A percentile compares a stretch with the other conserved stretches of the same genome.
phyloP scores from a whole-genome alignment of 1,140 invertebrate genomes.

The Phenacoccus solenopsis region DNA sequence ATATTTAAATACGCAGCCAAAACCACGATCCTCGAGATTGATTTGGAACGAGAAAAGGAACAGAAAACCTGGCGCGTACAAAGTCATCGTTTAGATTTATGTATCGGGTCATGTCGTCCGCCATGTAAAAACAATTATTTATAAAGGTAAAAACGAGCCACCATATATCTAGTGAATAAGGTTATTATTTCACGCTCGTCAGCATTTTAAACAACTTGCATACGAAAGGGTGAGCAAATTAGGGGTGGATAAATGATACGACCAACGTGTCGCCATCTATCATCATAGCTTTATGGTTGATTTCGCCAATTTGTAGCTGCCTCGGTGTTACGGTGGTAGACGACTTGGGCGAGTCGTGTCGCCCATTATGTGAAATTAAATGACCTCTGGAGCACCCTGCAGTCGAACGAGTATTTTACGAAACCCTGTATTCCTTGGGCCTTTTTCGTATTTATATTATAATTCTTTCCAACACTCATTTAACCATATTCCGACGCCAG shows the following conservation, averaged over 20 bases:
- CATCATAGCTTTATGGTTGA: background rate
- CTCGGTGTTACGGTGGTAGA: no score
- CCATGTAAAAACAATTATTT: background rate
- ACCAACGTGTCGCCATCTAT: no score
- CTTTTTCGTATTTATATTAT: background rate
- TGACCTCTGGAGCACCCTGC: no score
- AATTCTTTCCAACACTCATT: slow-evolving; percentile 2
- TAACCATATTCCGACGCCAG: background rate
- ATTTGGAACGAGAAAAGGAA: no score
- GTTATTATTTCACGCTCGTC: background rate
- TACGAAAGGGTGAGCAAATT: background rate
- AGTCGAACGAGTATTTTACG: no score
- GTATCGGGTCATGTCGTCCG: background rate
- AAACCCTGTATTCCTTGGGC: background rate
- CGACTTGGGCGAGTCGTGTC: no score
- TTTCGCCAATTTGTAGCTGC: no score
- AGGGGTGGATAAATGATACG: background rate
- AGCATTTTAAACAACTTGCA: background rate
- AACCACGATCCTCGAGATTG: no score
- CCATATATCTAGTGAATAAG: background rate
- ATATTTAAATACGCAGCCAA: no score
- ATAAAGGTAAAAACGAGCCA: background rate
- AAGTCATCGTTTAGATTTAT: slow-evolving; percentile 3
- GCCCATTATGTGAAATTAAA: no score
- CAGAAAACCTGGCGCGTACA: background rate